phyloP scores from a whole-genome alignment of 2,888 invertebrate genomes.

The Leistus spinibarbis region DNA sequence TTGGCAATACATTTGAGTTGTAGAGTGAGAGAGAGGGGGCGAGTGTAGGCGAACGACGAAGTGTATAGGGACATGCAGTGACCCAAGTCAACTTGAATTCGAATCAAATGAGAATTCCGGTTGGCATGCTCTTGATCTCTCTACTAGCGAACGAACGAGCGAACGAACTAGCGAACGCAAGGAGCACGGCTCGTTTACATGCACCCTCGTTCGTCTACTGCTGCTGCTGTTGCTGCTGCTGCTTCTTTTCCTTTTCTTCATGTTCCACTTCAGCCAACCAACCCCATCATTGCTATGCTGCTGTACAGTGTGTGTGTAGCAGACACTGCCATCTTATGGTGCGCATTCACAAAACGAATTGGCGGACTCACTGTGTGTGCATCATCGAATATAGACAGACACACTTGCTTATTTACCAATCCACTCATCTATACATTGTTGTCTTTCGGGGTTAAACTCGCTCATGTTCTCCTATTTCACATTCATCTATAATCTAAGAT shows the following conservation, averaged over 20 bases:
- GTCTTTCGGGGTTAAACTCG: background rate
- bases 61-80: slow-evolving; percentile 4
- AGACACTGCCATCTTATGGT: background rate
- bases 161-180: no score
- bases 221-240: background rate
- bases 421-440: background rate
- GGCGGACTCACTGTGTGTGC: background rate
- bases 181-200: slow-evolving; percentile 49
- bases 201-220: background rate
- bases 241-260: slow-evolving; percentile 36
- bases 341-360: slow-evolving; percentile 1
- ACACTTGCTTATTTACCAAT: background rate
- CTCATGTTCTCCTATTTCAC: no score
- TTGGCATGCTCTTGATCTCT: slow-evolving; percentile 49
- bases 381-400: background rate
- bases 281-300: background rate
- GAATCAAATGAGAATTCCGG: slow-evolving; percentile 50
- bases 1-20: slow-evolving; percentile 3
- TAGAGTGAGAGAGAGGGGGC: background rate
- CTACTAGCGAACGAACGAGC: no score
- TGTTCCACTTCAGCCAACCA: slow-evolving; percentile 2
- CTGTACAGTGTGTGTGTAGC: background rate
- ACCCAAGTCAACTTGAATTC: slow-evolving; percentile 46
- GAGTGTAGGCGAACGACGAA: slow-evolving; percentile 3
- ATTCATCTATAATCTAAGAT: no score